Evolutionary conservation across 2,888 invertebrate species (phyloP).

Genomic region (Morpho achilles): DNA sequence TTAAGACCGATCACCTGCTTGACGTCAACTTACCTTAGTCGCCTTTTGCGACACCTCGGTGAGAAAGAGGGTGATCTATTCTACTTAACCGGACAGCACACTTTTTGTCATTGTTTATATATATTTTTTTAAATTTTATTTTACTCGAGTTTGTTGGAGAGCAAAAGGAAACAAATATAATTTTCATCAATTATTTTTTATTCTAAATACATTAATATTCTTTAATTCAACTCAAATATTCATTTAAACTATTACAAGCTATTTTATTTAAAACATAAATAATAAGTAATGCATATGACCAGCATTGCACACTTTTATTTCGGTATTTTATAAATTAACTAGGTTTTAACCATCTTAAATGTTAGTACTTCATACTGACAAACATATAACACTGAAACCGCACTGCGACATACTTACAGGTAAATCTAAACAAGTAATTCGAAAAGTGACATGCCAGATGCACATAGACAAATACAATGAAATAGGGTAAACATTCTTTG

Average conservation of each 20-base stretch:
- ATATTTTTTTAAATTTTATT: too few species aligned
- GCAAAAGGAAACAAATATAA: conserved; percentile 18
- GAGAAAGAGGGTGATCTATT: too few species aligned
- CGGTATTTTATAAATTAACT: conserved; percentile 69
- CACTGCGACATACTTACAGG: conserved; percentile 34
- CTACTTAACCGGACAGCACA: too few species aligned
- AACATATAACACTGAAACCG: conserved; percentile 44
- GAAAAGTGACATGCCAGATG: conserved; percentile 40
- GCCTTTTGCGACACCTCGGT: too few species aligned
- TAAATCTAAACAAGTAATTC: conserved; percentile 36
- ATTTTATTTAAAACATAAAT: conserved; percentile 75
- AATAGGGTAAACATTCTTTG: conserved; percentile 35
- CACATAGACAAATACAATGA: conserved; percentile 35
- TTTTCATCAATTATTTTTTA: conserved; percentile 72
- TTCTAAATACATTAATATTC: conserved; percentile 80
- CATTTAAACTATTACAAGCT: conserved; percentile 79
- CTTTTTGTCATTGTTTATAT: too few species aligned
- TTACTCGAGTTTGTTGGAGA: not conserved
- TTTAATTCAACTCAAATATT: conserved; percentile 78
- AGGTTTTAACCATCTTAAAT: conserved; percentile 70
- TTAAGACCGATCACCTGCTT: too few species aligned
- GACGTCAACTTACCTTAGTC: too few species aligned
- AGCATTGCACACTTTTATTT: conserved; percentile 76
- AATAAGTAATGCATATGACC: conserved; percentile 76
- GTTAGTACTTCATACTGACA: conserved; percentile 67